These are phyloP conservation scores for Leptosomus discolor DNA, from an alignment of 2,113 vertebrate genomes.

Conservation along the genomic window DNA sequence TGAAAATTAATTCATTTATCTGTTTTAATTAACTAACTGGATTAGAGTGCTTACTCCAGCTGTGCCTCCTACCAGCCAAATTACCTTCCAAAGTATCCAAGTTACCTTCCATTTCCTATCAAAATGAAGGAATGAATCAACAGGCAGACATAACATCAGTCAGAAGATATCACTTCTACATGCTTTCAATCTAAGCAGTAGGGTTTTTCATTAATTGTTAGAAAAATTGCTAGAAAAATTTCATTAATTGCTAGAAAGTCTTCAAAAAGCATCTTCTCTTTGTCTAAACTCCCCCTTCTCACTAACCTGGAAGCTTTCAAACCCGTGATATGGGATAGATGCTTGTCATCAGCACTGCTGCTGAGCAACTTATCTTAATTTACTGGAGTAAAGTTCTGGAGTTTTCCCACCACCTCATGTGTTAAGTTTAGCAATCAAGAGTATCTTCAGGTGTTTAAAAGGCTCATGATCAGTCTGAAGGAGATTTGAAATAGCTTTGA, in stretches of 20 bases:
- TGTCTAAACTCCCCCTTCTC: background rate
- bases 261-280: background rate
- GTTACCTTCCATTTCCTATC: background rate
- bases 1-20: background rate
- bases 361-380: background rate
- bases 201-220: background rate
- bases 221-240: no score
- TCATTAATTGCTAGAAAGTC: no score
- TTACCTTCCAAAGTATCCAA: background rate
- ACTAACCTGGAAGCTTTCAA: background rate
- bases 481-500: background rate
- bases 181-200: background rate
- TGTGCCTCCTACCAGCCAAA: background rate
- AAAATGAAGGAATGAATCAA: background rate
- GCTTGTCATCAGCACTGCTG: background rate
- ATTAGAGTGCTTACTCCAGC: background rate
- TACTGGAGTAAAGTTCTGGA: background rate
- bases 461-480: background rate
- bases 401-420: background rate
- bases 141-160: background rate
- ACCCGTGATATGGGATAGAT: background rate
- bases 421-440: background rate
- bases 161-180: background rate
- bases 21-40: background rate
- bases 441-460: background rate